Percentiles rank a stretch among this genome's conserved stretches.
phyloP scores from a whole-genome alignment of 1,140 invertebrate species.

The Aricia agestis region DNA sequence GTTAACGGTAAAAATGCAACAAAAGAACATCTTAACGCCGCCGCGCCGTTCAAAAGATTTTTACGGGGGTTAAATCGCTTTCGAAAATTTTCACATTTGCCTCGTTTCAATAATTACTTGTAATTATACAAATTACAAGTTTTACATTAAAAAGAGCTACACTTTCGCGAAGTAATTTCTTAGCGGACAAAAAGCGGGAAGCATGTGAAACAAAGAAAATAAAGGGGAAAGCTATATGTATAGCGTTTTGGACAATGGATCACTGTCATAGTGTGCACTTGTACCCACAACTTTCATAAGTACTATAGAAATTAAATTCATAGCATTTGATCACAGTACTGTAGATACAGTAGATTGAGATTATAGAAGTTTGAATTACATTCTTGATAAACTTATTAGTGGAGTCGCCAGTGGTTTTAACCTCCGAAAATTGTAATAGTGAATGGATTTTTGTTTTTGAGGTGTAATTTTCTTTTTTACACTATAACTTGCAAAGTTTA shows the following conservation, averaged over 20 bases:
- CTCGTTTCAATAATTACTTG: background rate
- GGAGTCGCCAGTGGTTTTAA: too few relatives aligned
- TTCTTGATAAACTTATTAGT: too few relatives aligned
- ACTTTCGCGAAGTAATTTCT: conserved; percentile 20
- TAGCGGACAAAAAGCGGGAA: conserved; percentile 16
- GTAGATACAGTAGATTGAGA: too few relatives aligned
- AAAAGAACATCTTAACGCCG: background rate
- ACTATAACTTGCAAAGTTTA: too few relatives aligned
- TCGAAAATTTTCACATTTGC: background rate
- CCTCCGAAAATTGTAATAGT: too few relatives aligned
- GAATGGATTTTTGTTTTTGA: too few relatives aligned
- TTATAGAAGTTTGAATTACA: too few relatives aligned
- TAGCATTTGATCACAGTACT: background rate
- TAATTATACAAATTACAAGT: background rate
- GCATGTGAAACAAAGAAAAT: conserved; percentile 7
- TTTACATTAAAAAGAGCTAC: conserved; percentile 1
- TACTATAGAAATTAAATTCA: background rate
- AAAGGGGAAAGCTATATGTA: background rate
- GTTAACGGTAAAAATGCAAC: background rate
- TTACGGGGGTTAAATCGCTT: background rate
- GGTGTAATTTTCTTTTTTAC: too few relatives aligned
- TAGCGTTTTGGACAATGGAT: background rate
- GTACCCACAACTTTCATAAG: background rate
- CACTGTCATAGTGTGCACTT: background rate
- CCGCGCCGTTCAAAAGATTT: background rate